A percentile compares a stretch with the other conserved stretches of the same genome.
Evolutionary conservation across 2,113 vertebrate species (phyloP).

Genomic region (Puma concolor): DNA sequence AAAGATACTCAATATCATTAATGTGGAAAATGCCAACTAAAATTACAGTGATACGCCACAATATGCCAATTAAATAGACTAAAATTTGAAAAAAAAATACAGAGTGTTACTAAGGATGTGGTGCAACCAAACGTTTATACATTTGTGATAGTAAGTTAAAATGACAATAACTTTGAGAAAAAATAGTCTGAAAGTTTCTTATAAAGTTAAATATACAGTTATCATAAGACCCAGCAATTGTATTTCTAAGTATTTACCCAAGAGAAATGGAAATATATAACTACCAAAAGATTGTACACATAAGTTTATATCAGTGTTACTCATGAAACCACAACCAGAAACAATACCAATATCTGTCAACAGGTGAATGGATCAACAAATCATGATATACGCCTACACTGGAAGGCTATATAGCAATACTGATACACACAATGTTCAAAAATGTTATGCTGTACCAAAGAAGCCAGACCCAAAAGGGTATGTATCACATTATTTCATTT

Average conservation of each 20-base stretch:
- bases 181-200: background rate
- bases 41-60: background rate
- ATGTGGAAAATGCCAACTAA: background rate
- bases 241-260: background rate
- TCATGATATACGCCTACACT: background rate
- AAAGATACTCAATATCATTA: slow-evolving; percentile 15
- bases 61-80: background rate
- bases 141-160: background rate
- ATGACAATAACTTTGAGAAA: background rate
- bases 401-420: background rate
- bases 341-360: background rate
- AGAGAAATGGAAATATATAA: background rate
- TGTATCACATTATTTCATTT: background rate
- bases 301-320: background rate
- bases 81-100: background rate
- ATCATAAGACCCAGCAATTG: background rate
- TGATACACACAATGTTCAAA: background rate
- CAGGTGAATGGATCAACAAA: background rate
- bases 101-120: background rate
- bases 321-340: background rate
- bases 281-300: background rate
- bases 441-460: background rate
- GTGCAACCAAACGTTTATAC: background rate
- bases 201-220: background rate
- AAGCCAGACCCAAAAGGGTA: background rate